Conservation (phyloP, 1,140 invertebrate genomes). For the Teleopsis dalmanni region DNA sequence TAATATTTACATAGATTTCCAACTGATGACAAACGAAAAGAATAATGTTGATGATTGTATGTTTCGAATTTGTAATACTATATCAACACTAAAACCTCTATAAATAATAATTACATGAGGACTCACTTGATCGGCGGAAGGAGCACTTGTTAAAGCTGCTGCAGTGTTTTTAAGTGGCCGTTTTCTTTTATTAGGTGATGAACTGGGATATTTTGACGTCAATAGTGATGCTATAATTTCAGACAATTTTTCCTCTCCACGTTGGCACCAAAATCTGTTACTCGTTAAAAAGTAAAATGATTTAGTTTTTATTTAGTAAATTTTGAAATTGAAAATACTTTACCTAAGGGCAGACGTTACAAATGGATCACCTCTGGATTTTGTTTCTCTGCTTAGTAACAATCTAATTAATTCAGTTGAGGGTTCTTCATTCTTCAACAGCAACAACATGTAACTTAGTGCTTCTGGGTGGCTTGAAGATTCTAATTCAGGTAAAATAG, state of each 20-base stretch:
- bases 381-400: constrained; percentile 70
- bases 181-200: constrained; percentile 86
- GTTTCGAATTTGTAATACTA: no score
- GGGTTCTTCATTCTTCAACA: constrained; percentile 87
- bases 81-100: no score
- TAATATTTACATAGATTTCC: no score
- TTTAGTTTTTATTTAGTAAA: no score
- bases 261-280: constrained; percentile 77
- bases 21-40: no score
- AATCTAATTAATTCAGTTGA: constrained; percentile 77
- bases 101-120: no score
- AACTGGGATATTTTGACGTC: constrained; percentile 70
- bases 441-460: constrained; percentile 78
- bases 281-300: no score
- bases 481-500: constrained; percentile 77
- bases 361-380: constrained; percentile 68
- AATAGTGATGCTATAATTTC: constrained; percentile 72
- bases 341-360: constrained; percentile 76
- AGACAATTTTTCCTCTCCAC: constrained; percentile 81
- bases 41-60: no score
- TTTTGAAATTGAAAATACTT: neutral
- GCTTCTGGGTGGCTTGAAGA: constrained; percentile 85
- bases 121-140: constrained; percentile 50
- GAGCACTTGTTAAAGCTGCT: constrained; percentile 50
- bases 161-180: constrained; percentile 60